A percentile compares a stretch with the other conserved stretches of the same genome.
phyloP scores from a whole-genome alignment of 2,113 vertebrate species.

The Gymnorhina tibicen region DNA sequence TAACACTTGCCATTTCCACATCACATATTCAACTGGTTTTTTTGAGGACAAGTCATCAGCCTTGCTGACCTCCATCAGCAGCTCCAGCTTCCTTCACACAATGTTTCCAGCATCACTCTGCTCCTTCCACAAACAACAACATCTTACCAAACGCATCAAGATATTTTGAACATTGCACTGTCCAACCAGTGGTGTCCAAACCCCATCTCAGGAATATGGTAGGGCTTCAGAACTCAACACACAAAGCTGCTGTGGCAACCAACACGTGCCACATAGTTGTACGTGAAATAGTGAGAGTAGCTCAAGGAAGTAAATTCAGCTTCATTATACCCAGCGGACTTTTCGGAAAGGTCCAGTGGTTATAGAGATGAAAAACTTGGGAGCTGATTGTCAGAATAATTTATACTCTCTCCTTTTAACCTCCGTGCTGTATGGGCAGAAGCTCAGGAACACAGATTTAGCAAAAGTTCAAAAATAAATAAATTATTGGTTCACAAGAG shows the following conservation, averaged over 20 bases:
- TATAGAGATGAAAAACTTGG: background rate
- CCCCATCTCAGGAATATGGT: fast-evolving
- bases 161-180: background rate
- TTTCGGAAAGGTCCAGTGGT: background rate
- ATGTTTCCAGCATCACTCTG: fast-evolving
- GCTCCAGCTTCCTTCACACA: background rate
- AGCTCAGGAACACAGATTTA: background rate
- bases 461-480: background rate
- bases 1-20: background rate
- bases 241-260: fast-evolving
- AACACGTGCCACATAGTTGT: background rate
- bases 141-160: background rate
- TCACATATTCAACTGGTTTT: background rate
- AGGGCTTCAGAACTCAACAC: background rate
- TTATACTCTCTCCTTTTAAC: background rate
- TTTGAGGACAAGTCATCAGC: background rate
- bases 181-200: background rate
- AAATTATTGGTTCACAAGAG: background rate
- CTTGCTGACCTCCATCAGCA: background rate
- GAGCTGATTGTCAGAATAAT: background rate
- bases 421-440: background rate
- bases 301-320: background rate
- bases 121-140: background rate
- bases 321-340: background rate
- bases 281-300: background rate